Percentiles rank a stretch among this genome's conserved stretches.
Evolutionary conservation across 2,888 invertebrate genomes (phyloP).

Genomic region (Halictus quadricinctus): DNA sequence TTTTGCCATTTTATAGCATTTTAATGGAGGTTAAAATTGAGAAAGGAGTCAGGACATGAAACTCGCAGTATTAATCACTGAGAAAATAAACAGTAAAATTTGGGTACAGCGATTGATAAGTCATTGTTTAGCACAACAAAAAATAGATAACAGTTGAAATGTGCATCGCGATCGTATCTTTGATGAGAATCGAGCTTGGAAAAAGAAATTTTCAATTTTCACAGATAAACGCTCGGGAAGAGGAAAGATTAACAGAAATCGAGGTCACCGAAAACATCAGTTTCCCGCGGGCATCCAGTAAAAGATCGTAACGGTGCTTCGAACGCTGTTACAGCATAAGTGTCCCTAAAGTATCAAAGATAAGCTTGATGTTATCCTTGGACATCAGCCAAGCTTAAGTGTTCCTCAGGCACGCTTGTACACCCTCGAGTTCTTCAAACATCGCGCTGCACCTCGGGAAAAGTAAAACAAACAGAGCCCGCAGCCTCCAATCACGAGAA

Average conservation of each 20-base stretch:
- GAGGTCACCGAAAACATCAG: not conserved
- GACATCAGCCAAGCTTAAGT: constrained; percentile 51
- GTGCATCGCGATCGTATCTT: not conserved
- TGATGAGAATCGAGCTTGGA: not conserved
- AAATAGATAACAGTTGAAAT: too few species aligned
- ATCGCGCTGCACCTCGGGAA: not conserved
- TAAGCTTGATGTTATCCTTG: constrained; percentile 56
- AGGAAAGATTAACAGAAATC: not conserved
- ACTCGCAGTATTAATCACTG: too few species aligned
- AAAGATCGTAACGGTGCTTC: constrained; percentile 16
- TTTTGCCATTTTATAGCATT: not conserved
- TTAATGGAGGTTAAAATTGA: too few species aligned
- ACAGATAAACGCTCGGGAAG: not conserved
- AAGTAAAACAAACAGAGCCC: not conserved
- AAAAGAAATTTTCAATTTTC: not conserved
- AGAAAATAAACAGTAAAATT: too few species aligned
- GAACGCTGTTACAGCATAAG: constrained; percentile 12
- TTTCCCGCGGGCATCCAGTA: not conserved
- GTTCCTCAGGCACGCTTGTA: constrained; percentile 41
- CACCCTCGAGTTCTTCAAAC: constrained; percentile 14
- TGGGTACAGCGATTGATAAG: too few species aligned
- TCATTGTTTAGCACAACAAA: too few species aligned
- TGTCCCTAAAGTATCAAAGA: constrained; percentile 40
- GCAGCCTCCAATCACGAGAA: not conserved
- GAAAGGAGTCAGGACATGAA: too few species aligned